A percentile compares a stretch with the other conserved stretches of the same genome.
Evolutionary conservation across 2,113 vertebrate genomes (phyloP).

Genomic region (Phycodurus eques): DNA sequence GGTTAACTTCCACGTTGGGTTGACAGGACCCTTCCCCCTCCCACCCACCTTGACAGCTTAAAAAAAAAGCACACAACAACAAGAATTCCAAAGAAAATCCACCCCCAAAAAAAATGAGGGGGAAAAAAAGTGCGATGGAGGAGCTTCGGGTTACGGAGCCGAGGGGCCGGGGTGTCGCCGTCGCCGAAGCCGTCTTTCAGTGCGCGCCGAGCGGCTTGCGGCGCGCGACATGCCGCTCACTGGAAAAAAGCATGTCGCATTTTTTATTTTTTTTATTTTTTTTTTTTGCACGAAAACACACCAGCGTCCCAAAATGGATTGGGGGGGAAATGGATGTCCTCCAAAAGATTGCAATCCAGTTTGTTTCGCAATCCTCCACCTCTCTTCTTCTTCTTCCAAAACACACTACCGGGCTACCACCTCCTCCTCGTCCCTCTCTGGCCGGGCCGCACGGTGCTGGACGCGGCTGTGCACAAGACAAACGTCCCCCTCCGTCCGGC

Average conservation of each 20-base stretch:
- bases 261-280: constrained; percentile 13
- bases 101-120: neutral
- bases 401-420: constrained; percentile 48
- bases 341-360: constrained; percentile 57
- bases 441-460: constrained; percentile 33
- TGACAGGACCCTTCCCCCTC: constrained; percentile 55
- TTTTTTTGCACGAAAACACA: constrained; percentile 34
- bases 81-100: neutral
- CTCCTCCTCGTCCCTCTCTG: constrained; percentile 35
- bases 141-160: constrained; percentile 2
- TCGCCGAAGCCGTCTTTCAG: constrained; percentile 35
- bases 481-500: constrained; percentile 44
- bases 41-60: constrained; percentile 40
- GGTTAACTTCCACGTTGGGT: constrained; percentile 52
- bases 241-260: constrained; percentile 71
- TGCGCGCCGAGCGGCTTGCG: constrained; percentile 41
- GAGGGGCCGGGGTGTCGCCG: constrained; percentile 18
- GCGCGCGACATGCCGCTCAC: constrained; percentile 47
- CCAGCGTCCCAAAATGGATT: constrained; percentile 51
- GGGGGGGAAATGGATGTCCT: neutral
- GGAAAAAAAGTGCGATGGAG: neutral
- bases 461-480: constrained; percentile 53
- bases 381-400: constrained; percentile 57
- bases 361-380: constrained; percentile 69
- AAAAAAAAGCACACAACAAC: constrained; percentile 25